Conservation (phyloP, 2,888 invertebrate genomes). For the Eilema griseolum region DNA sequence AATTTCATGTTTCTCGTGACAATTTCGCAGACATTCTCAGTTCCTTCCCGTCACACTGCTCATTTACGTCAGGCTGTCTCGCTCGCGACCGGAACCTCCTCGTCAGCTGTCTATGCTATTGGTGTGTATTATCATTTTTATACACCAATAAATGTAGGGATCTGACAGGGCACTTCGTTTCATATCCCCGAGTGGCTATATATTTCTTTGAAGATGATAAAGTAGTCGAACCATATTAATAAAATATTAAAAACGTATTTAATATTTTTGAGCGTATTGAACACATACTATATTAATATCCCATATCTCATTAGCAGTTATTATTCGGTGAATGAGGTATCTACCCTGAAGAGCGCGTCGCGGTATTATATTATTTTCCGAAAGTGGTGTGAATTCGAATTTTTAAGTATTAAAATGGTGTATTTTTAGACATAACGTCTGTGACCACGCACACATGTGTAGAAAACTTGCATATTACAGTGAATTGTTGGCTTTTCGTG, state of each 20-base stretch:
- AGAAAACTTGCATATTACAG: too few species aligned
- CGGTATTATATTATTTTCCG: too few species aligned
- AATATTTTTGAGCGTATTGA: neutral
- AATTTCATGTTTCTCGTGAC: constrained; percentile 4
- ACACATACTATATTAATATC: too few species aligned
- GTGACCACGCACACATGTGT: too few species aligned
- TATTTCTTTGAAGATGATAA: constrained; percentile 3
- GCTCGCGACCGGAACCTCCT: constrained; percentile 25
- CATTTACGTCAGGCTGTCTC: constrained; percentile 20
- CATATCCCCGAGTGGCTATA: neutral
- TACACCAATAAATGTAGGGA: neutral
- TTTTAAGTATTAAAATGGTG: too few species aligned
- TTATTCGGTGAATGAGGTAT: too few species aligned
- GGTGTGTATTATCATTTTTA: constrained; percentile 24
- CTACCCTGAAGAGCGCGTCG: too few species aligned
- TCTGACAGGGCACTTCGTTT: neutral
- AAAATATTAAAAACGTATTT: constrained; percentile 4
- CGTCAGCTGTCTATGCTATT: constrained; percentile 31
- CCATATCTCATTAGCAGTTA: too few species aligned
- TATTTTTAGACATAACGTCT: too few species aligned
- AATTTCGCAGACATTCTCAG: neutral
- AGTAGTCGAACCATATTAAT: neutral
- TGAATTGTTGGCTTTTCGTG: too few species aligned
- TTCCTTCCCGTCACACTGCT: constrained; percentile 11
- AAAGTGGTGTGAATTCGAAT: too few species aligned